Conservation (phyloP, 2,797 vertebrate genomes). For the Sebastes reedi region DNA sequence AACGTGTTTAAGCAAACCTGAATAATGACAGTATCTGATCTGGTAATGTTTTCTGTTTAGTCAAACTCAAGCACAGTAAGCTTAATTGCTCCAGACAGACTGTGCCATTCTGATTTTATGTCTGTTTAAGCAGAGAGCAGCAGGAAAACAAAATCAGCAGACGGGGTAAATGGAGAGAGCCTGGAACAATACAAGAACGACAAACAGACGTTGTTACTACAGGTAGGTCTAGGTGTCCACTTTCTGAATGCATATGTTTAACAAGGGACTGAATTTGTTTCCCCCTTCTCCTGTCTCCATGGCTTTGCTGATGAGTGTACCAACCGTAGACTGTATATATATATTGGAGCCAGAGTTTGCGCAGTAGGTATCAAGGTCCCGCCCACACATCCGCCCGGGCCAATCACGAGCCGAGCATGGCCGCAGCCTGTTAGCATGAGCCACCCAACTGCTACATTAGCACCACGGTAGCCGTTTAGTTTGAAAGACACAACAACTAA, state of each 20-base stretch:
- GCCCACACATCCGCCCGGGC: no score
- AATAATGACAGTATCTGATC: background rate
- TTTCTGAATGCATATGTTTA: background rate
- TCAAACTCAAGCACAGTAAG: background rate
- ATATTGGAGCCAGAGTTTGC: no score
- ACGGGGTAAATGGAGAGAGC: conserved; percentile 56
- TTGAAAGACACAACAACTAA: no score
- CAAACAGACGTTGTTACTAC: conserved; percentile 85
- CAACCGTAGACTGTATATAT: no score
- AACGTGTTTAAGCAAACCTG: background rate
- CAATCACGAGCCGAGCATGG: no score
- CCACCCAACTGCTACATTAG: no score
- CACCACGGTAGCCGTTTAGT: no score
- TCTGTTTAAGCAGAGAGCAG: conserved; percentile 63
- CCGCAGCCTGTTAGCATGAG: no score
- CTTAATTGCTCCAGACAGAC: background rate
- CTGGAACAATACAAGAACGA: conserved; percentile 83
- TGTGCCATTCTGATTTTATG: background rate
- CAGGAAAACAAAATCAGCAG: conserved; percentile 68
- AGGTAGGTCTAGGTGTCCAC: conserved; percentile 77
- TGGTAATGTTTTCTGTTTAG: background rate
- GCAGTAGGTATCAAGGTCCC: no score
- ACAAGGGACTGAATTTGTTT: rapidly evolving
- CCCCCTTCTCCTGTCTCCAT: background rate
- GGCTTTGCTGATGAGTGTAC: background rate